phyloP scores from a whole-genome alignment of 2,888 invertebrate genomes.

The Synergus umbraculus region DNA sequence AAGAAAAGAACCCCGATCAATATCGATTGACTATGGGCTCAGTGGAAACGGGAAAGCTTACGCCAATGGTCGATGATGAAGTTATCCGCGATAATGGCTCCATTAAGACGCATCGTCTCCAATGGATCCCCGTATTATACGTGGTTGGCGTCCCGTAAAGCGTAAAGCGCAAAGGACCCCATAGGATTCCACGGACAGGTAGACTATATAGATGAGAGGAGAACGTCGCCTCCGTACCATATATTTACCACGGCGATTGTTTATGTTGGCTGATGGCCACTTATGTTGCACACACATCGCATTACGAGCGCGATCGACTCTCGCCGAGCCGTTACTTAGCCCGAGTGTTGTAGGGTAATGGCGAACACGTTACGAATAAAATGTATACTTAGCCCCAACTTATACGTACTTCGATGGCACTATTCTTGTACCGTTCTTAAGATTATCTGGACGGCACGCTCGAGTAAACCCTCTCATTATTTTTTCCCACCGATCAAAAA shows the following conservation, averaged over 20 bases:
- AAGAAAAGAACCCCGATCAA: constrained; percentile 12
- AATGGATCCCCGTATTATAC: constrained; percentile 63
- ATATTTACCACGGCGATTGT: constrained; percentile 77
- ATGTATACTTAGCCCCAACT: constrained; percentile 75
- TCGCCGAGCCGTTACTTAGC: constrained; percentile 72
- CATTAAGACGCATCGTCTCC: constrained; percentile 71
- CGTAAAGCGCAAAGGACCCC: constrained; percentile 56
- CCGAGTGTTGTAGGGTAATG: constrained; percentile 75
- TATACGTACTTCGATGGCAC: constrained; percentile 61
- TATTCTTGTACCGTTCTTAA: constrained; percentile 53
- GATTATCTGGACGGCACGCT: constrained; percentile 44
- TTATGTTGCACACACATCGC: constrained; percentile 75
- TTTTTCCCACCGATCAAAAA: constrained; percentile 60
- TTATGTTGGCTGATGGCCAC: constrained; percentile 78
- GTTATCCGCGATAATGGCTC: constrained; percentile 78
- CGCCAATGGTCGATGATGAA: constrained; percentile 75
- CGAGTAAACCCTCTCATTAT: constrained; percentile 62
- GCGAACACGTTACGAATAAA: constrained; percentile 77
- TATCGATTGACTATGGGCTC: constrained; percentile 9
- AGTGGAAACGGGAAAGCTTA: constrained; percentile 48
- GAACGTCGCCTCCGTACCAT: constrained; percentile 66
- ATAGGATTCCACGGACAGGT: constrained; percentile 56
- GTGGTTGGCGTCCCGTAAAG: constrained; percentile 51
- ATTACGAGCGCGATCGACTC: constrained; percentile 68
- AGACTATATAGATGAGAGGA: constrained; percentile 50